These are phyloP conservation scores for Euzophera pinguis DNA, from an alignment of 2,888 invertebrate species.

Conservation along the genomic window DNA sequence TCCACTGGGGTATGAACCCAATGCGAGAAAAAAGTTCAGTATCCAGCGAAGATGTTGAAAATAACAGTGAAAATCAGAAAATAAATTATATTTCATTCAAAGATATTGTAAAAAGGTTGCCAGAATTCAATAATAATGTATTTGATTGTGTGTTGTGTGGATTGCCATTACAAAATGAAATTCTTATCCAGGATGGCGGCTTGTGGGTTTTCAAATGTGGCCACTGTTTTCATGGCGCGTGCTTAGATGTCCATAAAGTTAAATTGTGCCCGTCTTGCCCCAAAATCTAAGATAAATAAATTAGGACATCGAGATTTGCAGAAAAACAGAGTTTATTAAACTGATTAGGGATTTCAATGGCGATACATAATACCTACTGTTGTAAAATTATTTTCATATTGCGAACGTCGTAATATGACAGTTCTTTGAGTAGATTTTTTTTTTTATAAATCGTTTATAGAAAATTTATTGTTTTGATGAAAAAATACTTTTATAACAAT, in stretches of 20 bases:
- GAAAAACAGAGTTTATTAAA: too few relatives aligned
- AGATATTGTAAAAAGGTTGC: slow-evolving; percentile 45
- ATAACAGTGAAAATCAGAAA: slow-evolving; percentile 18
- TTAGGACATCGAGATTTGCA: too few relatives aligned
- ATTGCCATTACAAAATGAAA: slow-evolving; percentile 78
- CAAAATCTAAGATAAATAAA: slow-evolving; percentile 17
- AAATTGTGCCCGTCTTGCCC: slow-evolving; percentile 66
- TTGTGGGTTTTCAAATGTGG: slow-evolving; percentile 82
- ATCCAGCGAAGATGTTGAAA: slow-evolving; percentile 22
- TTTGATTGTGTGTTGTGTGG: slow-evolving; percentile 78
- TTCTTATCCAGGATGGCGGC: slow-evolving; percentile 81
- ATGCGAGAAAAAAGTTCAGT: slow-evolving; percentile 24
- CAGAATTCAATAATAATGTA: slow-evolving; percentile 36
- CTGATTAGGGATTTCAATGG: too few relatives aligned
- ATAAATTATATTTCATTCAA: slow-evolving; percentile 33
- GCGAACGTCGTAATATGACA: too few relatives aligned
- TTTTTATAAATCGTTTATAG: too few relatives aligned
- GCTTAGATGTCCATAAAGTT: slow-evolving; percentile 78
- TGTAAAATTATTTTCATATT: too few relatives aligned
- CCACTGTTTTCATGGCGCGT: slow-evolving; percentile 81
- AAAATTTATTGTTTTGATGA: too few relatives aligned
- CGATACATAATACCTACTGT: too few relatives aligned
- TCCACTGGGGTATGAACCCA: slow-evolving; percentile 74
- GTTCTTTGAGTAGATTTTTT: too few relatives aligned
- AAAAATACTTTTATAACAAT: too few relatives aligned